A percentile compares a stretch with the other conserved stretches of the same genome.
These are phyloP conservation scores for Oligia fasciuncula DNA, from an alignment of 2,888 invertebrate species.

Conservation along the genomic window DNA sequence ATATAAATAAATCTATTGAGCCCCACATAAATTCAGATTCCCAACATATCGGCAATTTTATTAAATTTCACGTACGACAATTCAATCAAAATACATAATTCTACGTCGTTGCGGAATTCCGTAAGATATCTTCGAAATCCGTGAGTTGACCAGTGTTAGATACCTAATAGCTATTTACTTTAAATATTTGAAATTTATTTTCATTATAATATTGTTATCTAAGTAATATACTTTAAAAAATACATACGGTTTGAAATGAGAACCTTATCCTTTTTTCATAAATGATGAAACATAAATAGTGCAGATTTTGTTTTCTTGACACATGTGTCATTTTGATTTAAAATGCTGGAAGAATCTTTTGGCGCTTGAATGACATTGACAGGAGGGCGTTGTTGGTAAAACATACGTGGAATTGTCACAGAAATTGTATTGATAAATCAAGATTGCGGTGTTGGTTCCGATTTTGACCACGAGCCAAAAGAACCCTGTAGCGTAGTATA, in stretches of 20 bases:
- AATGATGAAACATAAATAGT: neutral
- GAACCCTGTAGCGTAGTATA: neutral
- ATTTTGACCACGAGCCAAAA: neutral
- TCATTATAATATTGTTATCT: neutral
- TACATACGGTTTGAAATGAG: neutral
- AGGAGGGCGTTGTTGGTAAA: neutral
- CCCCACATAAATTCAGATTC: neutral
- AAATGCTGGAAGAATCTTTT: neutral
- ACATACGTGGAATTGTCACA: neutral
- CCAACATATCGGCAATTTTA: neutral
- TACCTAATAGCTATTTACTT: too few relatives aligned
- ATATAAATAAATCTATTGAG: too few relatives aligned
- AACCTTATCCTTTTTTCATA: neutral
- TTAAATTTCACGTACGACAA: neutral
- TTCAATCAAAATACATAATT: too few relatives aligned
- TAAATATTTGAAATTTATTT: neutral
- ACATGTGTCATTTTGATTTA: neutral
- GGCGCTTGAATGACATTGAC: neutral
- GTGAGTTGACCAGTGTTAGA: too few relatives aligned
- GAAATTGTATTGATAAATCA: constrained; percentile 1
- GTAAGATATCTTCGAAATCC: neutral
- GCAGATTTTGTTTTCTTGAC: neutral
- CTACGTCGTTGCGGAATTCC: neutral
- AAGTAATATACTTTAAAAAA: neutral
- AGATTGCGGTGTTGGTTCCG: neutral